Evolutionary conservation across 2,888 invertebrate genomes (phyloP).

Genomic region (Diarsia mendica): DNA sequence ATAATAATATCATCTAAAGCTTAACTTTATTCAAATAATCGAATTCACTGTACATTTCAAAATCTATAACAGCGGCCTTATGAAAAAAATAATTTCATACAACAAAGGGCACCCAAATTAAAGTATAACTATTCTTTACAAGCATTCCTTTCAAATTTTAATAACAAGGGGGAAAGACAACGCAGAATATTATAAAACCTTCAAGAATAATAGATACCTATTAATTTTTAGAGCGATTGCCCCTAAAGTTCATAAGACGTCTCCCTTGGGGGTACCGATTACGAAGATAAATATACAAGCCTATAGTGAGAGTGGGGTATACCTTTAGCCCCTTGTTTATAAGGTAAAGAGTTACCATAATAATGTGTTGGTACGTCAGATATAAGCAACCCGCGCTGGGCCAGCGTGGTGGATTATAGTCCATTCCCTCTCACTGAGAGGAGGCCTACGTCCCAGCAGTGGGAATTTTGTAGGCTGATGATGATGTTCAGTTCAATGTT

Average conservation of each 20-base stretch:
- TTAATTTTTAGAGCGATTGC: conserved; percentile 51
- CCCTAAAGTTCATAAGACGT: conserved; percentile 48
- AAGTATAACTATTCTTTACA: conserved; percentile 35
- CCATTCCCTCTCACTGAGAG: too few species aligned
- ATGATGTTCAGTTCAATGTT: too few species aligned
- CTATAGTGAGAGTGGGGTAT: not conserved
- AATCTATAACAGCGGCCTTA: not conserved
- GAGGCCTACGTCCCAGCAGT: too few species aligned
- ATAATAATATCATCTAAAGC: not conserved
- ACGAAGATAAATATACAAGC: conserved; percentile 26
- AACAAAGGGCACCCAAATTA: conserved; percentile 31
- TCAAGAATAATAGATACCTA: conserved; percentile 57
- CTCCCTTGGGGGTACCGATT: conserved; percentile 45
- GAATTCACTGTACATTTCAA: not conserved
- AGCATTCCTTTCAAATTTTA: conserved; percentile 45
- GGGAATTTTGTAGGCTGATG: too few species aligned
- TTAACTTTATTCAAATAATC: conserved; percentile 1
- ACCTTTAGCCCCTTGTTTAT: conserved; percentile 2
- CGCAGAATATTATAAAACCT: conserved; percentile 41
- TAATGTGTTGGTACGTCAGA: too few species aligned
- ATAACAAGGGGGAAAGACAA: conserved; percentile 47
- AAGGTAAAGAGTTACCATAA: not conserved
- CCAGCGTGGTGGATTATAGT: too few species aligned
- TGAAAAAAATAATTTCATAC: conserved; percentile 1
- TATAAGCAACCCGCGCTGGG: too few species aligned